Base-by-base conservation (phyloP, 2,797 vertebrate genomes). In the Dermochelys coriacea region DNA sequence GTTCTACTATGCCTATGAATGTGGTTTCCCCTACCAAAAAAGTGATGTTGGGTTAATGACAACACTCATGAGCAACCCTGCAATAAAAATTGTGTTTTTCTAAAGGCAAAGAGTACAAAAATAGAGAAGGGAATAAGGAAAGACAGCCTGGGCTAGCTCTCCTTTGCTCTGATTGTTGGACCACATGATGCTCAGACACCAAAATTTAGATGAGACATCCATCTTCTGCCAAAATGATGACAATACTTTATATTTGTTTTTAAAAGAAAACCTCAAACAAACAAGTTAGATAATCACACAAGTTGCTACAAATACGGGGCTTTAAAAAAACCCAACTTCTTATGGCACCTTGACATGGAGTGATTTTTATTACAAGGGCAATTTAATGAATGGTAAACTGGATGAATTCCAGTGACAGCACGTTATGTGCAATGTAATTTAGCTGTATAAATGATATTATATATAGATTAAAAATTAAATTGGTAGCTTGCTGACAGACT, bases 321-420 rank as follows among this genome's bases (percentile, higher is more conserved):
- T 94, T 94, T 88, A 95, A 95, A 75, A 95, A 93, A 94, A 94
- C 25, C 27, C 54, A 55, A 55, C 18, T 27, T 87, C 88, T 90
- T 94, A 92, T 41, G 61, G 89, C 93, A 93, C 88, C 95, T 94
- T 96, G 93, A 96, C 94, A 96, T 84, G 89, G 85, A 96, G 86
- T 95, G 93, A 92, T 97, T 96, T 96, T 97, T 96, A 97, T 96
- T 96, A 90, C 87, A 91, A 96, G 94, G 86, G 86, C 91, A 93
- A 94, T 97, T 95, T 96, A 97, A 95, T 95, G 94, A 93, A 97
- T 91, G 95, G 96, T 92, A 86, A 95, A 89, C 91, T 96, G 95
- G 97, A 97, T 80, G 50, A 68, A 94, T 96, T 97, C 96, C 96
- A 97, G 14, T 51, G 41, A 51, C 87, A 95, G 55, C 3, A 45